Base-by-base conservation (phyloP, 1,140 invertebrate species). In the Oncopodura yosiiana region DNA sequence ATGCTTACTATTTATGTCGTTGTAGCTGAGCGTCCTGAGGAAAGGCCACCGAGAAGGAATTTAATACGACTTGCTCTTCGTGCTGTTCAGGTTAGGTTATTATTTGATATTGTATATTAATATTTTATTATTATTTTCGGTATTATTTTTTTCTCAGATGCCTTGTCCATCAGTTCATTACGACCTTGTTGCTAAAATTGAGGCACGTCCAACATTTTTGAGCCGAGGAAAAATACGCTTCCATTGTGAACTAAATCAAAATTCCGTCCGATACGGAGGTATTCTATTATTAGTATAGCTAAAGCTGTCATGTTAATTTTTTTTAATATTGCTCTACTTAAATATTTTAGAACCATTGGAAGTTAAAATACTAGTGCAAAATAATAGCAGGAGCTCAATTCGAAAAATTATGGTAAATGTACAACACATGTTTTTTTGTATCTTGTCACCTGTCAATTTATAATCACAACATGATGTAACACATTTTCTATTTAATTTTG, bases 361-460 rank as follows among this genome's bases (percentile, higher is more conserved):
- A 37, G 51, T 98, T 0, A 87, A 84, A 67, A 81, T 98, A 8
- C 77, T 83, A 55, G 80, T 99, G 43, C 81, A 81, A 59, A 99
- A 99, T 71, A 91, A 92, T 64, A 95, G 90, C 64, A 89, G 84
- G 67, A 95, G 94, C 73, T 93, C 87, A 54, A 87, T 98, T 6
- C 83, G 90, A 66, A 85, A 91, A 73, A 85, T 99, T 56, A 89
- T 82, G 77, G 83, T 84, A 78, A 76, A 75, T 74, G 12, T 34
- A 42, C 19, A 26, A 44, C n/a, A 14, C 51, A 32, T 45, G 4
- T 34, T 45, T 45, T 14, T 34, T 16, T 44, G 9, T 32, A 16
- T 46, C 3, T 32, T 41, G 8, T 49, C 16, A 11, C 27, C 14
- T n/a, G 3, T 24, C 36, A 42, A 2, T 5, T 18, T 37, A 21